These are phyloP conservation scores for Drosophila neoperkinsi DNA, from an alignment of 2,888 invertebrate species.

Conservation along the genomic window DNA sequence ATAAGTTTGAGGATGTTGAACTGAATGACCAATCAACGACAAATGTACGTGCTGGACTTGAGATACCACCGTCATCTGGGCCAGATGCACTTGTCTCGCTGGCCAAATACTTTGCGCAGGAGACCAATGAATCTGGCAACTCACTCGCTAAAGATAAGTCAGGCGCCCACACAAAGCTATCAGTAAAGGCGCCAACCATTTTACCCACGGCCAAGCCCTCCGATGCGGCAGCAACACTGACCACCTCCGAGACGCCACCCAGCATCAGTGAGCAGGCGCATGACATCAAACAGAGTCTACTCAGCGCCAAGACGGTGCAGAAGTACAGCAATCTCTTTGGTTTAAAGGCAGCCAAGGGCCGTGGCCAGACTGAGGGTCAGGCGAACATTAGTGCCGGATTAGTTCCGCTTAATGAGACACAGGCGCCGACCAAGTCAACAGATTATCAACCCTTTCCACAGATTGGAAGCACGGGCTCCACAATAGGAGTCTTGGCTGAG, in stretches of 20 bases:
- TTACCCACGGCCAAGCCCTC: conserved; percentile 69
- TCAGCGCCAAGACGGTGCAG: conserved; percentile 86
- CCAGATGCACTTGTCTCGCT: conserved; percentile 92
- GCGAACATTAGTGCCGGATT: conserved; percentile 83
- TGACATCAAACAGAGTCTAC: conserved; percentile 87
- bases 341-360: conserved; percentile 57
- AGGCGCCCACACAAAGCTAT: conserved; percentile 52
- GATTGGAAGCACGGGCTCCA: conserved; percentile 87
- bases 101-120: conserved; percentile 91
- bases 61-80: conserved; percentile 90
- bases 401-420: conserved; percentile 53
- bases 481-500: conserved; percentile 86
- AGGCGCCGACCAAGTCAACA: conserved; percentile 19
- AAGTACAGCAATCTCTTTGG: conserved; percentile 83
- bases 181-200: conserved; percentile 42
- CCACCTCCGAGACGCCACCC: conserved; percentile 70
- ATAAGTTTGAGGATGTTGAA: conserved; percentile 84
- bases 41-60: conserved; percentile 88
- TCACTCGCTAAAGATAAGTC: conserved; percentile 62
- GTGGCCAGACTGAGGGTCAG: conserved; percentile 83
- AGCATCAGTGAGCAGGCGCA: conserved; percentile 84
- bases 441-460: conserved; percentile 71
- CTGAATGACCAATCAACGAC: conserved; percentile 84
- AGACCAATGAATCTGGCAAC: conserved; percentile 82
- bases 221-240: conserved; percentile 68